Percentiles rank a stretch among this genome's conserved stretches.
Conservation (phyloP, 2,797 vertebrate species). For the Coregonus ussuriensis region DNA sequence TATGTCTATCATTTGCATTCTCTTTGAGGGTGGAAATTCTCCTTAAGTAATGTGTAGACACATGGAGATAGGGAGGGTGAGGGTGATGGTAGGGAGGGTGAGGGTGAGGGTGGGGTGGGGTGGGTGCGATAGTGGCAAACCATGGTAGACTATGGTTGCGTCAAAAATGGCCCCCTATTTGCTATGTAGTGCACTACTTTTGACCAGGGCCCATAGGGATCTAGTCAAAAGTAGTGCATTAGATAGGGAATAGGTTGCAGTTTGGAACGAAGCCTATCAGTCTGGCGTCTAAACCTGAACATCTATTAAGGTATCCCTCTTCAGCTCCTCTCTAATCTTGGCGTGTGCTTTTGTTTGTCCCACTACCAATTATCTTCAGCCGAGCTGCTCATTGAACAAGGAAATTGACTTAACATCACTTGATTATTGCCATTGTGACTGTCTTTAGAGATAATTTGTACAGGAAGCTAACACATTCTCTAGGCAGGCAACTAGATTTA, state of each 20-base stretch:
- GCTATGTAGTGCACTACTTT: background rate
- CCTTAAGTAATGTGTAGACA: conserved; percentile 42
- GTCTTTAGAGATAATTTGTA: background rate
- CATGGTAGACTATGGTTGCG: background rate
- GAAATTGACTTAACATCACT: conserved; percentile 1
- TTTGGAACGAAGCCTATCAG: background rate
- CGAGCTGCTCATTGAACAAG: background rate
- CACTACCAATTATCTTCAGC: background rate
- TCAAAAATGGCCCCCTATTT: background rate
- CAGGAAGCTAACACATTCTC: background rate
- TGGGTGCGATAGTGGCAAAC: background rate
- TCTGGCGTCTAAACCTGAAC: background rate
- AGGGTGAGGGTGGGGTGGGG: conserved; percentile 25
- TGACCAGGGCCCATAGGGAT: background rate
- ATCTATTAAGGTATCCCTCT: background rate
- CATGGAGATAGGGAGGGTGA: conserved; percentile 9
- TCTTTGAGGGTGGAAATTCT: conserved; percentile 47
- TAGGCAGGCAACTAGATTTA: no score
- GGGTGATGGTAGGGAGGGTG: conserved; percentile 5
- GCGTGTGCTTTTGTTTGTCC: background rate
- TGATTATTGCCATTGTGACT: background rate
- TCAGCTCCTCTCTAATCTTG: background rate
- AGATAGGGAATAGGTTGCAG: background rate
- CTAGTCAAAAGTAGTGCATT: background rate
- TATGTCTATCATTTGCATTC: conserved; percentile 47